Base-by-base conservation (phyloP, 2,113 vertebrate genomes). In the Zosterops hypoxanthus region DNA sequence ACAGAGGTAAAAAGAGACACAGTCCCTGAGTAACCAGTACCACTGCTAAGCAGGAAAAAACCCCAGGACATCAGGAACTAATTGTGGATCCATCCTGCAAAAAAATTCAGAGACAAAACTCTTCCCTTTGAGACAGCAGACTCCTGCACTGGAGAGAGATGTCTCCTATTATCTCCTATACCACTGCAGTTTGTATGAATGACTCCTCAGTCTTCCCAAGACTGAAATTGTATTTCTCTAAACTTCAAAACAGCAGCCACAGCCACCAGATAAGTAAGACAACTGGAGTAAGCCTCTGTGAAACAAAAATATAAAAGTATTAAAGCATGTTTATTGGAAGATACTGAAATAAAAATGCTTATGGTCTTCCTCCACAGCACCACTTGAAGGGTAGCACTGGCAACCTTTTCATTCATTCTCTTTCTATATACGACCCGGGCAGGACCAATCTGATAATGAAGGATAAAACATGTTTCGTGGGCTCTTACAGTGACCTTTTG, bases 131-230 rank as follows among this genome's bases (percentile, higher is more conserved):
- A 87, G 52, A 3, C 19, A 33, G 22, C 0, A 47, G 49, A 53
- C 8, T 10, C 22, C n/a, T 56, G 44, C 0, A 0, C 44, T 29
- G 25, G n/a, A 83, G 25, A 60, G 28, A 61, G 42, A 83, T 10
- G 23, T 89, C 80, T 92, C 80, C 42, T 65, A 10, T 39, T 69
- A 70, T 17, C 33, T 91, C 34, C 25, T 69, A 0, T 21, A 83
- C 34, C n/a, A 52, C 25, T 42, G 64, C 24, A 55, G 34, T 13
- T 26, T 4, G 2, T 41, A 41, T 42, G 49, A 90, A 82, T 49
- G 61, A 90, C 12, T 9, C n/a, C 34, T 88, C 18, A 34, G 42
- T 86, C 64, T 63, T 88, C 63, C 55, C 47, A 76, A 72, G 64
- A 76, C 17, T 36, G 8, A 88, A 83, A 79, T 0, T 13, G 5